Evolutionary conservation across 1,140 invertebrate genomes (phyloP).

Genomic region (Pararge aegeria): DNA sequence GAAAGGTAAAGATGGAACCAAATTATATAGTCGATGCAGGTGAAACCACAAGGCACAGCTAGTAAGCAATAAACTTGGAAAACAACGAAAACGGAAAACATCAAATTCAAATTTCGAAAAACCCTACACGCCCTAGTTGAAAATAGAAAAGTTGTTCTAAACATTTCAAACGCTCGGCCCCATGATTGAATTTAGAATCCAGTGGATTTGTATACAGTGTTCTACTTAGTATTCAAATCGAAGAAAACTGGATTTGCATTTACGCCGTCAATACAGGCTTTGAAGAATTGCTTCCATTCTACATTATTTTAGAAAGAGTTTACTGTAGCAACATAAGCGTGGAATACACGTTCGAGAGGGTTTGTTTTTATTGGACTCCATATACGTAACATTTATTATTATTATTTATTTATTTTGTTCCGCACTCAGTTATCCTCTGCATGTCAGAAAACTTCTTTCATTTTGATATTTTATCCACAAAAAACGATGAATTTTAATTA

Average conservation of each 20-base stretch:
- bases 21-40: too few relatives aligned
- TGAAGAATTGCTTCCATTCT: not conserved
- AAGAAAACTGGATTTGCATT: not conserved
- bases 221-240: constrained; percentile 13
- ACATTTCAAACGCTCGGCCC: not conserved
- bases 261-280: not conserved
- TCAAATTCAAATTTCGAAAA: not conserved
- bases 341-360: not conserved
- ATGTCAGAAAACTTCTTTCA: too few relatives aligned
- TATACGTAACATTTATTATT: too few relatives aligned
- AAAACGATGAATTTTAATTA: too few relatives aligned
- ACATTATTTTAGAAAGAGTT: not conserved
- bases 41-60: too few relatives aligned
- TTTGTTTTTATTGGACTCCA: too few relatives aligned
- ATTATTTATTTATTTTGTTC: too few relatives aligned
- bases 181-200: constrained; percentile 4
- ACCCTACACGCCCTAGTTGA: not conserved
- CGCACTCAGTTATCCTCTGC: too few relatives aligned
- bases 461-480: too few relatives aligned
- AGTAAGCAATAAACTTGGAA: too few relatives aligned
- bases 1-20: too few relatives aligned
- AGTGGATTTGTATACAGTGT: not conserved
- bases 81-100: too few relatives aligned
- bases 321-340: not conserved
- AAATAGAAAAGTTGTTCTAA: not conserved